A percentile compares a stretch with the other conserved stretches of the same genome.
These are phyloP conservation scores for Lepidocyrtoides sp. DNA, from an alignment of 2,888 invertebrate species.

Conservation along the genomic window DNA sequence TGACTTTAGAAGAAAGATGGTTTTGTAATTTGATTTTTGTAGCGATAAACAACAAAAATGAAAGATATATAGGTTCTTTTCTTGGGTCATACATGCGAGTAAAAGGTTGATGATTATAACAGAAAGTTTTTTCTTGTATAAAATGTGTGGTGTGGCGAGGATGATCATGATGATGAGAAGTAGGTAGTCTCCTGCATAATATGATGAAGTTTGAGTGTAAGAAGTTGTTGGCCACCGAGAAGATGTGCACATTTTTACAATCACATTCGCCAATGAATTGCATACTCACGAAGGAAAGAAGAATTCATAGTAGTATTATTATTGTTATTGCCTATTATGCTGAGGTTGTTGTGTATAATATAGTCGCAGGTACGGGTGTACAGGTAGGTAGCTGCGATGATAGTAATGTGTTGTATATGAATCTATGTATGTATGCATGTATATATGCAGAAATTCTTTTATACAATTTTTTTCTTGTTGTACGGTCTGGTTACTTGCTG, in stretches of 20 bases:
- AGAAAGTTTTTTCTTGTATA: constrained; percentile 58
- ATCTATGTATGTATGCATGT: background rate
- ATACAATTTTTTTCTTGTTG: constrained; percentile 44
- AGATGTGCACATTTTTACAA: constrained; percentile 72
- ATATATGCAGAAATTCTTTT: constrained; percentile 49
- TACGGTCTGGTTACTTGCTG: constrained; percentile 72
- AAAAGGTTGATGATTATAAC: constrained; percentile 50
- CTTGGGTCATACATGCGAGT: constrained; percentile 73
- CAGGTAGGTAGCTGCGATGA: background rate
- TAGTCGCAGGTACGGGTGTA: background rate
- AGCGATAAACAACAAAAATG: constrained; percentile 64
- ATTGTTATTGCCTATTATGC: background rate
- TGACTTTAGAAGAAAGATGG: constrained; percentile 53
- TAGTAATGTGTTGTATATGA: background rate
- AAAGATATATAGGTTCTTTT: constrained; percentile 24
- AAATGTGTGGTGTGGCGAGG: constrained; percentile 28
- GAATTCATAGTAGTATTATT: constrained; percentile 54
- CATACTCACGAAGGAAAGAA: constrained; percentile 47
- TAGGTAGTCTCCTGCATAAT: too few relatives aligned
- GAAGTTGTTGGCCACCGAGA: constrained; percentile 73
- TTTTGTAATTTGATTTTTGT: constrained; percentile 73
- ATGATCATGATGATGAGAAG: constrained; percentile 47
- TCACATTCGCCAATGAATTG: constrained; percentile 63
- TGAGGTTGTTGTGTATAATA: constrained; percentile 11
- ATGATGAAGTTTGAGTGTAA: constrained; percentile 35